Evolutionary conservation across 2,113 vertebrate species (phyloP).

Genomic region (Perca schrenkii): DNA sequence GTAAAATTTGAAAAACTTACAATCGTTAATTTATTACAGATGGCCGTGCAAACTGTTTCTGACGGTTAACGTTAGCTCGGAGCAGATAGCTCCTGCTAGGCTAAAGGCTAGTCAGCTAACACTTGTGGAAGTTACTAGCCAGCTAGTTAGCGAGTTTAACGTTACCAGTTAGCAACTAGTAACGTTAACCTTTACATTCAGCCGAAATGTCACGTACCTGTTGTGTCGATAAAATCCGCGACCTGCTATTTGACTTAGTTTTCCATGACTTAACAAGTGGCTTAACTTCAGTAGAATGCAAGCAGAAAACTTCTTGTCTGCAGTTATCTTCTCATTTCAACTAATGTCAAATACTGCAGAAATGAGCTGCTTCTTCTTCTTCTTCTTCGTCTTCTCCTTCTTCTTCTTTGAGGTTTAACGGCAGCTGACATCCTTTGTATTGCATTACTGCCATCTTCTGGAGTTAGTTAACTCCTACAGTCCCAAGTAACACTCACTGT

Average conservation of each 20-base stretch:
- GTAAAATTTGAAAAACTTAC: neutral
- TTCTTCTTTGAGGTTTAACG: neutral
- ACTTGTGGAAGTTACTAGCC: constrained; percentile 36
- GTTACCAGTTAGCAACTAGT: constrained; percentile 14
- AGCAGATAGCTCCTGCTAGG: constrained; percentile 27
- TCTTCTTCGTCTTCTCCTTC: neutral
- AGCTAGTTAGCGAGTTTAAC: constrained; percentile 33
- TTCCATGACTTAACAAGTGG: constrained; percentile 45
- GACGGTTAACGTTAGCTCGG: neutral
- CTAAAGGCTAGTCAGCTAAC: constrained; percentile 52
- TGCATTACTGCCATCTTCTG: constrained; percentile 1
- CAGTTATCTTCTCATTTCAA: constrained; percentile 56
- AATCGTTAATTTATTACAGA: neutral
- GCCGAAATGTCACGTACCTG: constrained; percentile 59
- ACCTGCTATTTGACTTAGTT: constrained; percentile 35
- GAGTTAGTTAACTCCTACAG: neutral
- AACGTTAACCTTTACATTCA: neutral
- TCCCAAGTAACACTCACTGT: no score
- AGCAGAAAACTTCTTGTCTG: constrained; percentile 56
- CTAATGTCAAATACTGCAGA: constrained; percentile 24
- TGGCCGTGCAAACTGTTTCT: neutral
- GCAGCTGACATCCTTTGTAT: neutral
- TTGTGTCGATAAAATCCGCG: neutral
- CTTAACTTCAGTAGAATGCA: constrained; percentile 32
- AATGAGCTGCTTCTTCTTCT: neutral